Conservation (phyloP, 2,888 invertebrate genomes). For the Graphium colonna region DNA sequence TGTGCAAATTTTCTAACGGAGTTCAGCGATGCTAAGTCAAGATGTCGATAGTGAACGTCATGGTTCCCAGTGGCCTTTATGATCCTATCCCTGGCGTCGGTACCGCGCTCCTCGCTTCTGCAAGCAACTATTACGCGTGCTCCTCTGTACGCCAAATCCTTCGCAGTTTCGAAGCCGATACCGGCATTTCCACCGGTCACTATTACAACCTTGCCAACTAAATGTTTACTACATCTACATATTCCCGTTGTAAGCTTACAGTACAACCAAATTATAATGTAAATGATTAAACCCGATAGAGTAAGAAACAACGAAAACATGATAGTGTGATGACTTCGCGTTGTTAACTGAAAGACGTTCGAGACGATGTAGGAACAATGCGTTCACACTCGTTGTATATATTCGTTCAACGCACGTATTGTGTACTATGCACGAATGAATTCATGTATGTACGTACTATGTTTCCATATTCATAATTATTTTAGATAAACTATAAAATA, state of each 20-base stretch:
- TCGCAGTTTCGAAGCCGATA: slow-evolving; percentile 86
- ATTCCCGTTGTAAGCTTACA: slow-evolving; percentile 23
- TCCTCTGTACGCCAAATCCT: slow-evolving; percentile 83
- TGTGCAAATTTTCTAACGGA: slow-evolving; percentile 80
- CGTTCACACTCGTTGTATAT: background rate
- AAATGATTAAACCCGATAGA: background rate
- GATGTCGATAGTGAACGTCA: slow-evolving; percentile 46
- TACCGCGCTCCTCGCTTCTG: slow-evolving; percentile 83
- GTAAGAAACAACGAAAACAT: background rate
- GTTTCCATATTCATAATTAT: too few relatives aligned
- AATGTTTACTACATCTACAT: slow-evolving; percentile 29
- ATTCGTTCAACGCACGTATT: too few relatives aligned
- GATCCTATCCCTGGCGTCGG: slow-evolving; percentile 57
- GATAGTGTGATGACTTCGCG: background rate
- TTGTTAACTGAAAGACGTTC: background rate
- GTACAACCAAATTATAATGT: slow-evolving; percentile 11
- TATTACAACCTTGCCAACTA: slow-evolving; percentile 87
- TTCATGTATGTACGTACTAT: too few relatives aligned
- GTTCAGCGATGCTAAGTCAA: slow-evolving; percentile 72
- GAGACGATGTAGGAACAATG: background rate
- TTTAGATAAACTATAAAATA: too few relatives aligned
- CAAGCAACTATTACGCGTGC: slow-evolving; percentile 90
- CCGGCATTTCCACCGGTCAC: slow-evolving; percentile 91
- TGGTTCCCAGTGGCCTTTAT: slow-evolving; percentile 34
- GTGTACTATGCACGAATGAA: too few relatives aligned